Evolutionary conservation across 2,888 invertebrate species (phyloP), one percentile per base, ranked within the genome.

Genomic region (Criorhina ranunculi): DNA sequence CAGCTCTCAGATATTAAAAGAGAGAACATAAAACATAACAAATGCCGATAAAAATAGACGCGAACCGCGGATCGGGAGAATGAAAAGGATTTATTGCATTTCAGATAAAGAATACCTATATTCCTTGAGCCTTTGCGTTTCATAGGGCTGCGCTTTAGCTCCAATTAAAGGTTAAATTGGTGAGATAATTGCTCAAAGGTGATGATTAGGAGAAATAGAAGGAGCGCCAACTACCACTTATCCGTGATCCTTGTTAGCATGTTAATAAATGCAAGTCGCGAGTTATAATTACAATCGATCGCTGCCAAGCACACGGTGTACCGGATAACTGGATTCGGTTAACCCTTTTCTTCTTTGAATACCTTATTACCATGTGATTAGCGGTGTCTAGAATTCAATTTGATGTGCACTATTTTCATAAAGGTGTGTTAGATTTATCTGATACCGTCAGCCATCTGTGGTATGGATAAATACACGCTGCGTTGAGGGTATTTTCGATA

Each of bases 171-270:
- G 12, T 19, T 42, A 78, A 75, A 83, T 83, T 69, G 78, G 73
- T 64, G 57, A 42, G 57, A 75, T 83, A 85, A 85, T 85, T 80
- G 85, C 35, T 76, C 59, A 46, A 75, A 79, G 85, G 85, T 76
- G 80, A 75, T 85, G 75, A 79, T 85, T 80, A 75, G 15, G 64
- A 69, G 67, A 62, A 76, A 42, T 75, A 80, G 66, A 60, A 57
- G 80, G 51, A 70, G 70, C 75, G 79, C 66, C 75, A 76, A 49
- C 75, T 69, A 70, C 57, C 37, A 62, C 40, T 57, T 62, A 70
- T 17, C n/a, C 29, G 15, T 6, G 66, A 70, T 75, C 64, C 85
- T 80, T 80, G 85, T 85, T 85, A 85, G 79, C 79, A 79, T 85
- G 79, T 60, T 64, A 75, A 79, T 79, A 85, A 85, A 83, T 78